These are phyloP conservation scores for Leptopilina syphax DNA, from an alignment of 2,888 invertebrate genomes.

Conservation along the genomic window DNA sequence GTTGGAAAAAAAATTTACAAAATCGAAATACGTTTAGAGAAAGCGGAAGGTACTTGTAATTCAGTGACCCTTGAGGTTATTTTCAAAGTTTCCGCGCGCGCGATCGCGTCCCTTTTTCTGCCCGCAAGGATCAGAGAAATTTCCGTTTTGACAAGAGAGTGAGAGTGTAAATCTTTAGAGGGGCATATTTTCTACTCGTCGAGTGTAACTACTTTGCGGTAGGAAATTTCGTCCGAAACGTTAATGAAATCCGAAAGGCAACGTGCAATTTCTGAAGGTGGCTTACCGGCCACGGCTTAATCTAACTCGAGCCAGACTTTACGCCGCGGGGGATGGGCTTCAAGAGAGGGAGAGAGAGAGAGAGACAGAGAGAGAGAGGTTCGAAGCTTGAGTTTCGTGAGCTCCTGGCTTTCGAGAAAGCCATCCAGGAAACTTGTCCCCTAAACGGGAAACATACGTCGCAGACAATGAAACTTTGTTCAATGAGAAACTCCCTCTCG, in stretches of 20 bases:
- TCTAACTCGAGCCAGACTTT: conserved; percentile 73
- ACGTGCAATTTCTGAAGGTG: conserved; percentile 73
- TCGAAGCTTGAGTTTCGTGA: conserved; percentile 61
- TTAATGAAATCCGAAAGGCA: conserved; percentile 74
- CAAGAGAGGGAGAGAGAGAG: too few relatives aligned
- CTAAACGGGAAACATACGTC: conserved; percentile 71
- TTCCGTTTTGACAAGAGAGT: conserved; percentile 25
- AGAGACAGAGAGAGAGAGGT: conserved; percentile 20
- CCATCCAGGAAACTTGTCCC: conserved; percentile 71
- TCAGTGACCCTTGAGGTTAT: too few relatives aligned
- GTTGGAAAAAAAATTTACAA: too few relatives aligned
- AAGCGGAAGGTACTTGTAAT: background rate
- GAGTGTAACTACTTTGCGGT: conserved; percentile 63
- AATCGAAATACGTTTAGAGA: background rate
- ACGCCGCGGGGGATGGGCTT: conserved; percentile 61
- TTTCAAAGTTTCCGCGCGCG: background rate
- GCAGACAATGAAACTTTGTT: conserved; percentile 73
- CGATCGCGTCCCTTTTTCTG: background rate
- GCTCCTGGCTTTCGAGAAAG: conserved; percentile 67
- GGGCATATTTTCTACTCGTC: conserved; percentile 46
- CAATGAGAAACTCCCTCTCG: conserved; percentile 67
- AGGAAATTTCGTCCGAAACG: conserved; percentile 68
- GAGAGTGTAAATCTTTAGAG: conserved; percentile 50
- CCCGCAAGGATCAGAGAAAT: conserved; percentile 42
- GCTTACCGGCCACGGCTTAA: conserved; percentile 73